Conservation (phyloP, 2,888 invertebrate species). For the Lasioglossum malachurum region DNA sequence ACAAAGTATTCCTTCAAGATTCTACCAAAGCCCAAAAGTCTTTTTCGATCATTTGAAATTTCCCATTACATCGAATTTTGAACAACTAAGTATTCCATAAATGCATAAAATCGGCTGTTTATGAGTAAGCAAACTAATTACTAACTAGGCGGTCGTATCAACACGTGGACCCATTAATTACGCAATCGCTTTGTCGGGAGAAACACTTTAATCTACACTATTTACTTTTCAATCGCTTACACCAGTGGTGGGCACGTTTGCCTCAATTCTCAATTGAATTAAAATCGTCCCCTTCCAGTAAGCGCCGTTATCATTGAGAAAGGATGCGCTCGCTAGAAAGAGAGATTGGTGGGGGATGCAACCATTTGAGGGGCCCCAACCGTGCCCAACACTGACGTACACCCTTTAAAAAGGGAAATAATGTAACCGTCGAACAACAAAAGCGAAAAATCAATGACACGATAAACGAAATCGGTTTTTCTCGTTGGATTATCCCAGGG, state of each 20-base stretch:
- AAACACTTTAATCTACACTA: not conserved
- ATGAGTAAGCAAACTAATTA: conserved; percentile 5
- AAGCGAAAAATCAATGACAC: too few relatives aligned
- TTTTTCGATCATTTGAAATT: not conserved
- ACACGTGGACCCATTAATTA: conserved; percentile 12
- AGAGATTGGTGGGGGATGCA: too few relatives aligned
- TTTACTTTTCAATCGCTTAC: not conserved
- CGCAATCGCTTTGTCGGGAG: not conserved
- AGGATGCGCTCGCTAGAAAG: too few relatives aligned
- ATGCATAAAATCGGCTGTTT: conserved; percentile 4
- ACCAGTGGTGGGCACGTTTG: not conserved
- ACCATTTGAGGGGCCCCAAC: not conserved
- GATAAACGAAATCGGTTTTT: too few relatives aligned
- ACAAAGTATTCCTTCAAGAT: not conserved
- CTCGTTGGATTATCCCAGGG: too few relatives aligned
- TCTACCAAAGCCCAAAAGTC: not conserved
- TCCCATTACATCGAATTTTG: not conserved
- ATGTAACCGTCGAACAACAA: too few relatives aligned
- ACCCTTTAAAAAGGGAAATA: not conserved
- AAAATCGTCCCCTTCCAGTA: too few relatives aligned
- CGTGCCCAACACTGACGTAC: too few relatives aligned
- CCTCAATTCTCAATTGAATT: too few relatives aligned
- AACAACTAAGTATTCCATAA: not conserved
- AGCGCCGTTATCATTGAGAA: too few relatives aligned
- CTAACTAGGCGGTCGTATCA: conserved; percentile 4